These are phyloP conservation scores for Ancistrus triradiatus DNA, from an alignment of 2,113 vertebrate genomes.

Conservation along the genomic window DNA sequence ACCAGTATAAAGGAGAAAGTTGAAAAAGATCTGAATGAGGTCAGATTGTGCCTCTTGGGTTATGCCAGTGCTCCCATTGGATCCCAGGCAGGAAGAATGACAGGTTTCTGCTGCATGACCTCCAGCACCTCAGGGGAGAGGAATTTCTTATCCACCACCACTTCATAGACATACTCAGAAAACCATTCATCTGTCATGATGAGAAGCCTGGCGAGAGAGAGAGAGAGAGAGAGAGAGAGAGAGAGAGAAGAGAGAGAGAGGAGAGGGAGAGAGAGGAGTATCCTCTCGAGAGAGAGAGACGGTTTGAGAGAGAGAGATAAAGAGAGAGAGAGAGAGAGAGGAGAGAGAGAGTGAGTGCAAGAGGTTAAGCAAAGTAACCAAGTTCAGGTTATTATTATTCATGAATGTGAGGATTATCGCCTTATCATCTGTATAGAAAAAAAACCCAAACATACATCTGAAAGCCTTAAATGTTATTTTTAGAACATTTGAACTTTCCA, in stretches of 20 bases:
- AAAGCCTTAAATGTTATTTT: too few species aligned
- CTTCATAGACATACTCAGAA: constrained; percentile 93
- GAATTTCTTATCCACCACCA: constrained; percentile 89
- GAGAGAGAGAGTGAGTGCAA: neutral
- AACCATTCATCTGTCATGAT: constrained; percentile 98
- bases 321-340: neutral
- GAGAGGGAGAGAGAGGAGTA: constrained; percentile 8
- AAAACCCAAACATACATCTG: too few species aligned
- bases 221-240: neutral
- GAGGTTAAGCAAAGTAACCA: neutral
- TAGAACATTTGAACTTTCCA: too few species aligned
- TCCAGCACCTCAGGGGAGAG: constrained; percentile 78
- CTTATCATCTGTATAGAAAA: too few species aligned
- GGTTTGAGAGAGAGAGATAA: neutral
- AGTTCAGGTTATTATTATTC: too few species aligned
- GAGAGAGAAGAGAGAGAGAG: constrained; percentile 7
- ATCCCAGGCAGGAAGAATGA: constrained; percentile 93
- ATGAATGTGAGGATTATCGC: too few species aligned
- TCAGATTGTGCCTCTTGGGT: constrained; percentile 39
- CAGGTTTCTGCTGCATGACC: constrained; percentile 83
- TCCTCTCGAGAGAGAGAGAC: neutral
- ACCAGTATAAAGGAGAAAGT: constrained; percentile 54
- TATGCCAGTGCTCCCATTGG: constrained; percentile 94
- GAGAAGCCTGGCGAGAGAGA: constrained; percentile 76
- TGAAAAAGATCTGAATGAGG: constrained; percentile 50